These are phyloP conservation scores for Psettodes erumei DNA, from an alignment of 2,113 vertebrate genomes.

Conservation along the genomic window DNA sequence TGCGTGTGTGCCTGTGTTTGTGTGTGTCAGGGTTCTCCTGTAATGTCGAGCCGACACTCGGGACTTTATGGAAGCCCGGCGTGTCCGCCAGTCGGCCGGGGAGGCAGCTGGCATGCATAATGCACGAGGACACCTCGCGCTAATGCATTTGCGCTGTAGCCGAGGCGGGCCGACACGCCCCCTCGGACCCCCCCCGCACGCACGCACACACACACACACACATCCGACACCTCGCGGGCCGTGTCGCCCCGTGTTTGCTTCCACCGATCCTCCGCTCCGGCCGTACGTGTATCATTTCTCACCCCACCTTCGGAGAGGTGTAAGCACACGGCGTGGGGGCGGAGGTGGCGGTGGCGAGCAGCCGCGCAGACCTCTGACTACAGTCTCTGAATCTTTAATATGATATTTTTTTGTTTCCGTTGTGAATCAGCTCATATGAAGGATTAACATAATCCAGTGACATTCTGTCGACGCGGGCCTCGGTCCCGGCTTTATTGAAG, in stretches of 20 bases:
- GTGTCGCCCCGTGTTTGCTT: slow-evolving; percentile 20
- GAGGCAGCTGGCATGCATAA: slow-evolving; percentile 54
- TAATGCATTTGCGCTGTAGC: slow-evolving; percentile 61
- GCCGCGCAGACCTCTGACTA: neutral
- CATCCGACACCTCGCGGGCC: slow-evolving; percentile 23
- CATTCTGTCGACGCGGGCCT: slow-evolving; percentile 3
- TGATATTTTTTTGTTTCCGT: neutral
- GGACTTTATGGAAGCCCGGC: neutral
- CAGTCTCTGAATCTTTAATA: neutral
- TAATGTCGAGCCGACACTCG: slow-evolving; percentile 32
- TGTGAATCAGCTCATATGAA: neutral
- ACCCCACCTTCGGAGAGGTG: slow-evolving; percentile 16
- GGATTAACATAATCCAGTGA: slow-evolving; percentile 32
- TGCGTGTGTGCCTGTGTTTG: neutral
- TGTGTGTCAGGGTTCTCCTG: neutral
- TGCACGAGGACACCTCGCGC: slow-evolving; percentile 36
- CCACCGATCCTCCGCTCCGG: neutral
- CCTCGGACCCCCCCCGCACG: slow-evolving; percentile 29
- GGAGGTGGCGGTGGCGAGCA: neutral
- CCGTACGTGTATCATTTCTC: slow-evolving; percentile 31
- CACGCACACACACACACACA: too few relatives aligned
- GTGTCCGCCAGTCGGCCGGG: slow-evolving; percentile 5
- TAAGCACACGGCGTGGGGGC: neutral
- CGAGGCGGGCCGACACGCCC: neutral
- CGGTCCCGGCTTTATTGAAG: neutral